A percentile compares a stretch with the other conserved stretches of the same genome.
Conservation (phyloP, 2,797 vertebrate species). For the Microhierax caerulescens region DNA sequence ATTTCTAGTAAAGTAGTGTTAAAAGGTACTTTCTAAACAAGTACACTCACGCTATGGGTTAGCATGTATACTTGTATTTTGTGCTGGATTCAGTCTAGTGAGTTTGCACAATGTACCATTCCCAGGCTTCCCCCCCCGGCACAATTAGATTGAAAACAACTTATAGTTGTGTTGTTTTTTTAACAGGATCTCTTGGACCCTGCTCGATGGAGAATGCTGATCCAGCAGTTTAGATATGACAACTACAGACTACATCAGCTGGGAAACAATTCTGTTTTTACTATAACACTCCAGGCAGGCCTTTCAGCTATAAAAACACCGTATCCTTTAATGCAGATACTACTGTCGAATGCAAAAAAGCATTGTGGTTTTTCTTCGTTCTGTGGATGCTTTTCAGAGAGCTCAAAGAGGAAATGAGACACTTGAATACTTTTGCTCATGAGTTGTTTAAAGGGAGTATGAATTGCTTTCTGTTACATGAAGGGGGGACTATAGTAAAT, state of each 20-base stretch:
- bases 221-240: conserved; percentile 98
- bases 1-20: neutral
- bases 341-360: neutral
- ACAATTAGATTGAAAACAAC: neutral
- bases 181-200: conserved; percentile 96
- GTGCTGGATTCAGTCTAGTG: neutral
- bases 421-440: neutral
- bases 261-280: conserved; percentile 98
- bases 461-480: neutral
- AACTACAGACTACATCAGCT: conserved; percentile 99
- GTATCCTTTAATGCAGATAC: conserved; percentile 85
- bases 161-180: conserved; percentile 1
- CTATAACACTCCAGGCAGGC: conserved; percentile 96
- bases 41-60: neutral
- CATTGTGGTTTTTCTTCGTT: neutral
- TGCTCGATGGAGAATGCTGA: conserved; percentile 98
- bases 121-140: neutral
- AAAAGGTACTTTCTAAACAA: neutral
- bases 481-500: neutral
- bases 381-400: neutral
- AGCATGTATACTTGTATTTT: neutral
- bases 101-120: neutral
- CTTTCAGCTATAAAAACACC: conserved; percentile 99
- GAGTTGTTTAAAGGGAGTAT: neutral
- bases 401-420: neutral